These are phyloP conservation scores for Callipepla californica DNA, from an alignment of 2,113 vertebrate genomes.

Conservation along the genomic window DNA sequence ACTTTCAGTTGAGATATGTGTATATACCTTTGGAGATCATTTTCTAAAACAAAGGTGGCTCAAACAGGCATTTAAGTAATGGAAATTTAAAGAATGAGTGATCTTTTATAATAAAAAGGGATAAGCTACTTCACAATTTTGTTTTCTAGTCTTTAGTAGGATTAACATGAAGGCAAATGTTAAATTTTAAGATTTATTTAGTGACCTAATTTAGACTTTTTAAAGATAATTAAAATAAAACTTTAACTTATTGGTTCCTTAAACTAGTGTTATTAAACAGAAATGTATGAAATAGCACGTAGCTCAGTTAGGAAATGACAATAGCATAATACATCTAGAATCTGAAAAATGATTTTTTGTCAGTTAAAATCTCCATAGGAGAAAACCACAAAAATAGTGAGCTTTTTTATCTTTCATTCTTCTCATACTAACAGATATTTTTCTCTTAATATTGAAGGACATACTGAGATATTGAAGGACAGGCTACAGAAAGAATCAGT, in stretches of 20 bases:
- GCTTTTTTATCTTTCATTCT: neutral
- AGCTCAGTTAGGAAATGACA: accelerated
- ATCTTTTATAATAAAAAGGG: no score
- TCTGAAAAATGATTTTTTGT: accelerated
- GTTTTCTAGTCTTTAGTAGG: no score
- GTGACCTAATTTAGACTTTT: no score
- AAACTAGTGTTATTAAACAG: neutral
- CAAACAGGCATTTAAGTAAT: neutral
- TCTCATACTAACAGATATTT: neutral
- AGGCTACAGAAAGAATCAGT: neutral
- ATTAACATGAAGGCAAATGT: no score
- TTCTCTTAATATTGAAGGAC: neutral
- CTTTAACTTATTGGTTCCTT: neutral
- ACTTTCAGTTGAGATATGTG: neutral
- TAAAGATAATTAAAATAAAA: neutral
- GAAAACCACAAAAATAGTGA: neutral
- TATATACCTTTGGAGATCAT: neutral
- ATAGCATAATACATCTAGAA: neutral
- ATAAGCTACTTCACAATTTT: no score
- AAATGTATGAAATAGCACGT: neutral
- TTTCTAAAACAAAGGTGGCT: neutral
- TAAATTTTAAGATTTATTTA: no score
- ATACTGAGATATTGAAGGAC: neutral
- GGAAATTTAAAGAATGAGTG: neutral
- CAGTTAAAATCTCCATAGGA: neutral